A percentile compares a stretch with the other conserved stretches of the same genome.
Evolutionary conservation across 2,888 invertebrate species (phyloP).

Genomic region (Hemithea aestivaria): DNA sequence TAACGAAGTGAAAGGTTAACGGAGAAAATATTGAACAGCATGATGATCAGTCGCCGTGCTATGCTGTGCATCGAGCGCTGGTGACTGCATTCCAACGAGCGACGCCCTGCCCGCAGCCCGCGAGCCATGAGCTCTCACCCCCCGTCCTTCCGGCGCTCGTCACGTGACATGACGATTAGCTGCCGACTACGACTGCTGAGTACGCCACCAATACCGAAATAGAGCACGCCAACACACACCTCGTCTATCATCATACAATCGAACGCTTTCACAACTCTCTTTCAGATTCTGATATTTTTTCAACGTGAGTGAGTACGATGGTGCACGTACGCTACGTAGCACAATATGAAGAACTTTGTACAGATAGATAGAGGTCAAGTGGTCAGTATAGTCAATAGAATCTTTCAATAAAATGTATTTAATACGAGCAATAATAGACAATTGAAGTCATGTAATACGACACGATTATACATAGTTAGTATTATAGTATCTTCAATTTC

Average conservation of each 20-base stretch:
- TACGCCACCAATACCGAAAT: slow-evolving; percentile 75
- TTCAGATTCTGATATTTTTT: no score
- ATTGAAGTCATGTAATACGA: no score
- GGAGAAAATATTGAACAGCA: slow-evolving; percentile 27
- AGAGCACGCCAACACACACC: slow-evolving; percentile 57
- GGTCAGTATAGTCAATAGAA: no score
- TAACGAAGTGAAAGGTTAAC: slow-evolving; percentile 9
- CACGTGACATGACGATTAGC: slow-evolving; percentile 77
- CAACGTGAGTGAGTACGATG: no score
- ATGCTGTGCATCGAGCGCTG: slow-evolving; percentile 63
- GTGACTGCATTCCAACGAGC: slow-evolving; percentile 74
- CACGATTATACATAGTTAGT: no score
- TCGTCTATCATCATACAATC: slow-evolving; percentile 51
- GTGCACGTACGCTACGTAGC: no score
- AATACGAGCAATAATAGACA: no score
- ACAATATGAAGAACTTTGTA: no score
- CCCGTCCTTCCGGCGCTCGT: slow-evolving; percentile 73
- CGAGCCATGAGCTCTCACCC: slow-evolving; percentile 53
- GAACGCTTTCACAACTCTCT: slow-evolving; percentile 50
- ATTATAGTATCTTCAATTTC: no score
- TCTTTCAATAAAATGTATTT: no score
- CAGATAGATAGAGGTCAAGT: no score
- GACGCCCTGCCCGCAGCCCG: slow-evolving; percentile 41
- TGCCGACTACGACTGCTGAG: slow-evolving; percentile 70
- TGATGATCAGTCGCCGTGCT: slow-evolving; percentile 63